A percentile compares a stretch with the other conserved stretches of the same genome.
Evolutionary conservation across 35 echinoderm and acorn worm species (phyloP).

Genomic region (Ptychodera flava): DNA sequence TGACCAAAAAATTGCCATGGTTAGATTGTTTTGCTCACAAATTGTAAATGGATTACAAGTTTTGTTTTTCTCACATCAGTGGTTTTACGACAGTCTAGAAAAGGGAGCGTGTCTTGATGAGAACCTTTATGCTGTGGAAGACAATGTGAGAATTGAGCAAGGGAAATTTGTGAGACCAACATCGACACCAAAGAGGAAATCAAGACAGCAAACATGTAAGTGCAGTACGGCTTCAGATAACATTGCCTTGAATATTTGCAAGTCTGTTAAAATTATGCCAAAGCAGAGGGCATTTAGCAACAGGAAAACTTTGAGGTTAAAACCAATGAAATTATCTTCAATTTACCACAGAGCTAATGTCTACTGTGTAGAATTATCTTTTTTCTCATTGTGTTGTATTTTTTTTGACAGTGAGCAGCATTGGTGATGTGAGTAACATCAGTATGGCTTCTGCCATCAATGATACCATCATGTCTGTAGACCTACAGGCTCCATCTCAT

Average conservation of each 20-base stretch:
- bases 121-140: conserved; percentile 42
- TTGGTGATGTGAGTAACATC: conserved; percentile 55
- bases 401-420: not conserved
- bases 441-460: conserved; percentile 54
- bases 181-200: not conserved
- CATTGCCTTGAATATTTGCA: too few relatives aligned
- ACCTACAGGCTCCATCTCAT: conserved; percentile 11
- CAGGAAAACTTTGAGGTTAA: too few relatives aligned
- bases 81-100: conserved; percentile 82
- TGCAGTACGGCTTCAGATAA: too few relatives aligned
- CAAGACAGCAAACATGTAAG: not conserved
- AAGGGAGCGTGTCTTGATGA: conserved; percentile 72
- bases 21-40: too few relatives aligned
- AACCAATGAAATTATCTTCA: too few relatives aligned
- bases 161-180: not conserved
- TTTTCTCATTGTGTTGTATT: too few relatives aligned
- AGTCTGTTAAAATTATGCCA: too few relatives aligned
- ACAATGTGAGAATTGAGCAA: not conserved
- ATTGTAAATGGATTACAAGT: too few relatives aligned
- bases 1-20: too few relatives aligned
- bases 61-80: conserved; percentile 41
- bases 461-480: conserved; percentile 56
- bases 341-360: too few relatives aligned
- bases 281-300: too few relatives aligned
- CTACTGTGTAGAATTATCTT: too few relatives aligned